Conservation (phyloP, 2,797 vertebrate species). For the Parauchenoglanis punctatus region DNA sequence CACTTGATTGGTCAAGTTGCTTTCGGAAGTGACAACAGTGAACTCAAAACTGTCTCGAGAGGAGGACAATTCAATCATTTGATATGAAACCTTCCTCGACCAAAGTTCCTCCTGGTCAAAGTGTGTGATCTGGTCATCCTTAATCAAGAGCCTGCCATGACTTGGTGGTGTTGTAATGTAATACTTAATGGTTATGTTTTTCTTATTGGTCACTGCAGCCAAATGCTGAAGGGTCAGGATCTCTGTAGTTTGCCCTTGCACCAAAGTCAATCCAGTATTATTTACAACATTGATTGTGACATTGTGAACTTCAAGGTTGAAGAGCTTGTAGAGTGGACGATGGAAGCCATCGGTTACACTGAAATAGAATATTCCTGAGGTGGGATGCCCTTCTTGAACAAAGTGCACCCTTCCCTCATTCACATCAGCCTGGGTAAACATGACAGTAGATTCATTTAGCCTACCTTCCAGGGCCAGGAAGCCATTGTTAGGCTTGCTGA, state of each 20-base stretch:
- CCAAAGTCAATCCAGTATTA: conserved; percentile 80
- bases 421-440: conserved; percentile 88
- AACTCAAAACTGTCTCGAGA: conserved; percentile 81
- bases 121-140: conserved; percentile 72
- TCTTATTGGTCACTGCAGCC: conserved; percentile 83
- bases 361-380: conserved; percentile 88
- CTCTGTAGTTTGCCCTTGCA: conserved; percentile 80
- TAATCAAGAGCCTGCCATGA: conserved; percentile 80
- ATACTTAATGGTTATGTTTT: conserved; percentile 77
- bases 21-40: conserved; percentile 75
- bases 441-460: conserved; percentile 72
- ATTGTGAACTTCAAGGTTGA: conserved; percentile 84
- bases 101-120: conserved; percentile 84
- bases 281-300: conserved; percentile 80
- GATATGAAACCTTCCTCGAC: conserved; percentile 77
- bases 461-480: conserved; percentile 80
- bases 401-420: conserved; percentile 83
- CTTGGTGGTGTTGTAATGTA: conserved; percentile 77
- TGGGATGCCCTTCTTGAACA: conserved; percentile 83
- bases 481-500: conserved; percentile 84
- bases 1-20: conserved; percentile 76
- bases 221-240: conserved; percentile 79
- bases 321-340: conserved; percentile 84
- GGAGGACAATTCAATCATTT: conserved; percentile 81
- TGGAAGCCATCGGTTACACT: conserved; percentile 89